A percentile compares a stretch with the other conserved stretches of the same genome.
These are phyloP conservation scores for Argynnis bischoffii DNA, from an alignment of 2,888 invertebrate genomes.

Conservation along the genomic window DNA sequence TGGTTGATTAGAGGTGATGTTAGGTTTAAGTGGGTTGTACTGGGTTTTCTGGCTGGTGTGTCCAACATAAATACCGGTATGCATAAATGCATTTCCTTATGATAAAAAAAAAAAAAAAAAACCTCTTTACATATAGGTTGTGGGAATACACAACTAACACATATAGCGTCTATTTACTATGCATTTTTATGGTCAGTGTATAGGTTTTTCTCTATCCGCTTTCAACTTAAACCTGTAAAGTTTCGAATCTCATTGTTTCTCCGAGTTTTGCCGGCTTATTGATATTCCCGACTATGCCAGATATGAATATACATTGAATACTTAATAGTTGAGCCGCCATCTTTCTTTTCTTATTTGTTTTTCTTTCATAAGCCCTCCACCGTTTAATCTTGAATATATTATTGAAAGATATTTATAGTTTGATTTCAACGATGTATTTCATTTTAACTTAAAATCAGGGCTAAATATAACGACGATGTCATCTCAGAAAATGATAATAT, in stretches of 20 bases:
- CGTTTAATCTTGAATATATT: slow-evolving; percentile 17
- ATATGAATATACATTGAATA: slow-evolving; percentile 40
- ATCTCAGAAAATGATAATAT: too few species aligned
- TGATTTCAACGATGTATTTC: neutral
- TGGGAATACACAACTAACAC: too few species aligned
- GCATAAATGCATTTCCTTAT: too few species aligned
- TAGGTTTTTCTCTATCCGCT: slow-evolving; percentile 3
- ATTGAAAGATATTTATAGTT: neutral
- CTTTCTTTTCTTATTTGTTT: slow-evolving; percentile 17
- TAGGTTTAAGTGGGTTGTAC: too few species aligned
- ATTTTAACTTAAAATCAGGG: neutral
- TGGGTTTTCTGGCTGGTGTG: too few species aligned
- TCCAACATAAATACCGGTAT: too few species aligned
- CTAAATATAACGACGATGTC: too few species aligned
- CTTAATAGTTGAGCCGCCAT: slow-evolving; percentile 30
- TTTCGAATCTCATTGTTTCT: slow-evolving; percentile 55
- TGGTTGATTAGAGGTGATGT: too few species aligned
- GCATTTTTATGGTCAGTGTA: too few species aligned
- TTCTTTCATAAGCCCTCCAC: slow-evolving; percentile 10
- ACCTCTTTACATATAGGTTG: too few species aligned
- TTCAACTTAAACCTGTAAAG: slow-evolving; percentile 40
- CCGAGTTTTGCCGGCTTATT: slow-evolving; percentile 48
- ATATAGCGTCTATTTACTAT: too few species aligned
- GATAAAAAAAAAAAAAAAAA: too few species aligned
- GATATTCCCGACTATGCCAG: slow-evolving; percentile 45